Evolutionary conservation across 2,888 invertebrate species (phyloP), one percentile per base, ranked within the genome.

Genomic region (Euphydryas editha): DNA sequence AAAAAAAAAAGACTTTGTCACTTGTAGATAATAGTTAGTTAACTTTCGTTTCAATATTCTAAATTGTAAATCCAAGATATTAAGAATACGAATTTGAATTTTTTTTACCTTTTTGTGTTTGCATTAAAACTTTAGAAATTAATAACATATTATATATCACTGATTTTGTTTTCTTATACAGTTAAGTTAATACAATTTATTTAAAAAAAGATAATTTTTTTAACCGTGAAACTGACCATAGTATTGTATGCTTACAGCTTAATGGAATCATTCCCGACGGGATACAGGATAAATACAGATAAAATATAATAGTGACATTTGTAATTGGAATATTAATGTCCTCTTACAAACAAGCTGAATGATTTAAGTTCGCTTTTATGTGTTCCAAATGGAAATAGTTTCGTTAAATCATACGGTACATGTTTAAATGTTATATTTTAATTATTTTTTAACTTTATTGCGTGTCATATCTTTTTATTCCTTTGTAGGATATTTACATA

Each of bases 301-400:
- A 74, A 78, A 82, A 80, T 82, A 81, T 80, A 81, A 82, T 82
- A 81, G 77, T 71, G 67, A 69, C 75, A 70, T 65, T 65, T 72
- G 75, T 81, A 79, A 82, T 79, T 78, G 75, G 73, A 75, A 78
- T 80, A 80, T 80, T 79, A 76, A 78, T 78, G 75, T 57, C 44
- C 68, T 62, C 62, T 65, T 59, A 67, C 67, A 71, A 72, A 71
- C 67, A 65, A 59, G 44, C 62, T 47, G 51, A 70, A 58, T 71
- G 71, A 72, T 73, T 73, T 72, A 70, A 75, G 51, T 61, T 68
- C 73, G 68, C 69, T 72, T 69, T 71, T 68, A 47, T 61, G 20
- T 13, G 13, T 62, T 10, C 56, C 5, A 18, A 17, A 62, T 47
- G 49, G 49, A 57, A 51, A 39, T 56, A 47, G 36, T 54, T 54